Percentiles rank a stretch among this genome's conserved stretches.
These are phyloP conservation scores for Drosophila virilis DNA, from an alignment of 1,140 invertebrate species.

Conservation along the genomic window DNA sequence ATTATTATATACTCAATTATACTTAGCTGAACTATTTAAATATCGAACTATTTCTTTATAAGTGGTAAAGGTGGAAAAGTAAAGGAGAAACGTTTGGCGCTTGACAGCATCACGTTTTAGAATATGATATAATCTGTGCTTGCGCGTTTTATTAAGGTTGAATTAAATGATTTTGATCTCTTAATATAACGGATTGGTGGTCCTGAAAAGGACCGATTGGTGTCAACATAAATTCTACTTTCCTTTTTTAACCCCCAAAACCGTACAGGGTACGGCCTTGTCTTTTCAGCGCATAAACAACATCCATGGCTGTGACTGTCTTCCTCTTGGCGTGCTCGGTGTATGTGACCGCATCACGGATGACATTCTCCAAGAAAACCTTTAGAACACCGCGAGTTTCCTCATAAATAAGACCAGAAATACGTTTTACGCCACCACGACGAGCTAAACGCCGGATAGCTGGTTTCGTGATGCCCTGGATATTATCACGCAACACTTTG, in stretches of 20 bases:
- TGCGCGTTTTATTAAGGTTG: no score
- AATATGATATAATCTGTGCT: no score
- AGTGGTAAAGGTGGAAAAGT: no score
- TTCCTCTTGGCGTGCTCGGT: slow-evolving; percentile 90
- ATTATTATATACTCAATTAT: no score
- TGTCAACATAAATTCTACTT: slow-evolving; percentile 39
- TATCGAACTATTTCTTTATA: no score
- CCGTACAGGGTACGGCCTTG: slow-evolving; percentile 90
- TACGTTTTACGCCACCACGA: slow-evolving; percentile 90
- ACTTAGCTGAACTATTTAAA: no score
- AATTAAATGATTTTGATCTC: not conserved
- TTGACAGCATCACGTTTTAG: no score
- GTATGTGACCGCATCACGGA: slow-evolving; percentile 92
- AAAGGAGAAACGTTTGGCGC: no score
- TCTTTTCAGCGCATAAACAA: slow-evolving; percentile 93
- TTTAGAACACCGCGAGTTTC: slow-evolving; percentile 89
- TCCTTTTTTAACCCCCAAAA: slow-evolving; percentile 86
- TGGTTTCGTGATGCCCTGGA: slow-evolving; percentile 87
- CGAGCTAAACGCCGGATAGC: no score
- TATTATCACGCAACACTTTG: slow-evolving; percentile 89
- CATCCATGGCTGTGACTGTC: slow-evolving; percentile 94
- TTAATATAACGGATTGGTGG: not conserved
- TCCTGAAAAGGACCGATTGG: slow-evolving; percentile 36
- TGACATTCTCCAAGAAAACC: slow-evolving; percentile 92
- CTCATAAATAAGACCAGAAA: slow-evolving; percentile 90